Evolutionary conservation across 2,113 vertebrate genomes (phyloP), one percentile per base, ranked within the genome.

Genomic region (Maylandia zebra): DNA sequence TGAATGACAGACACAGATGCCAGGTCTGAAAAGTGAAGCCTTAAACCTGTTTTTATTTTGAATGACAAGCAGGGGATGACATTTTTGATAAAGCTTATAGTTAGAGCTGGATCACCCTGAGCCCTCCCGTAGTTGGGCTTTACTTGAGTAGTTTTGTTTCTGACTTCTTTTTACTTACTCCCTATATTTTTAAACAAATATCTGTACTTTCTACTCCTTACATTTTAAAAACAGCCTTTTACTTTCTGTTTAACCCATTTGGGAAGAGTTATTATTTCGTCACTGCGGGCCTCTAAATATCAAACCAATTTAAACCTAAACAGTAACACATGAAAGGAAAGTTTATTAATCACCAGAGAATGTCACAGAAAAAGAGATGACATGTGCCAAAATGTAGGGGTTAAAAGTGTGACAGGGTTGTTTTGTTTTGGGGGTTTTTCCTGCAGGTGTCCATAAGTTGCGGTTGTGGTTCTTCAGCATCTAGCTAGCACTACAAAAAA

Each of bases 391-490:
- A 64, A 36, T 64, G 17, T 64, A 64, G 3, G 32, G 32, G 59
- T 64, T 64, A 36, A 64, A 64, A n/a, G 2, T 36, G 32, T 64
- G 32, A 36, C 32, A 19, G 59, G n/a, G 32, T 36, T 36, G 17
- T 64, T 64, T 64, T 36, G 17, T 36, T 61, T 64, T 36, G 32
- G 32, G 59, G 1, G 0, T 0, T 57, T 64, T n/a, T 12, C 32
- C 59, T 64, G 59, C 59, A 36, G 4, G 32, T 64, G 32, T 64
- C 59, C 59, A 2, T 36, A 64, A 11, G 10, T 64, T 64, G 10
- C 9, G 9, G 5, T 61, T 34, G 57, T 10, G 3, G 55, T 57
- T 57, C 24, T 57, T 27, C 24, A 14, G 55, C 55, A 57, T 57
- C 7, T 27, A 57, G 24, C 12, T 57, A 57, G 24, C 4, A 13